Evolutionary conservation across 1,140 invertebrate species (phyloP).

Genomic region (Drosophila neocordata): DNA sequence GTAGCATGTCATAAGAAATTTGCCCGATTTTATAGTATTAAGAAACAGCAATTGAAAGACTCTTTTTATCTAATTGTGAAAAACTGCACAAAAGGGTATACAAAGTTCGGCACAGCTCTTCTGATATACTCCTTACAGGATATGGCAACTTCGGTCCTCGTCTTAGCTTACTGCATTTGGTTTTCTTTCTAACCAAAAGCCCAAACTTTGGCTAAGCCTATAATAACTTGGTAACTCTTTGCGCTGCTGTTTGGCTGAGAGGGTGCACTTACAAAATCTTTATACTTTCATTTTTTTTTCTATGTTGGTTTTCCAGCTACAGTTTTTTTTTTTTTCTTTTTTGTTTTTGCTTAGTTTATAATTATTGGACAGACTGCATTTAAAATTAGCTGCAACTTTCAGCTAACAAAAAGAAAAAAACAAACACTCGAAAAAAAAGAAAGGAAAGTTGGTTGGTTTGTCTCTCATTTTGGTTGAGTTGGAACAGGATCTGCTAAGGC

Average conservation of each 20-base stretch:
- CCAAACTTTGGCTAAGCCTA: conserved; percentile 36
- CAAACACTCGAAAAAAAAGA: conserved; percentile 7
- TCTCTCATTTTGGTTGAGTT: background rate
- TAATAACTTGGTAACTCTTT: conserved; percentile 47
- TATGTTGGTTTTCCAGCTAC: background rate
- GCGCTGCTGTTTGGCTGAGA: conserved; percentile 19
- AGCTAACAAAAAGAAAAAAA: background rate
- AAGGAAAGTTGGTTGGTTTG: conserved; percentile 51
- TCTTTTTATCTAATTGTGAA: no score
- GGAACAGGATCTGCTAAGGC: background rate
- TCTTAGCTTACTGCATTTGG: background rate
- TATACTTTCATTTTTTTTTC: conserved; percentile 46
- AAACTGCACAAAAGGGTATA: no score
- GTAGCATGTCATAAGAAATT: no score
- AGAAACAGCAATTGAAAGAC: no score
- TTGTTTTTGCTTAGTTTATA: conserved; percentile 29
- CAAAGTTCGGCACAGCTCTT: no score
- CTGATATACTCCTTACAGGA: background rate
- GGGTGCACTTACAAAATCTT: conserved; percentile 51
- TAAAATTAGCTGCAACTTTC: conserved; percentile 54
- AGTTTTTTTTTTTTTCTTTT: no score
- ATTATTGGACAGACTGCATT: conserved; percentile 51
- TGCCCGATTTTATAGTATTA: no score
- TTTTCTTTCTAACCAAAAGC: conserved; percentile 40
- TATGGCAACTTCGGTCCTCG: background rate